Conservation (phyloP, 1,140 invertebrate species). For the Campoletis sonorensis region DNA sequence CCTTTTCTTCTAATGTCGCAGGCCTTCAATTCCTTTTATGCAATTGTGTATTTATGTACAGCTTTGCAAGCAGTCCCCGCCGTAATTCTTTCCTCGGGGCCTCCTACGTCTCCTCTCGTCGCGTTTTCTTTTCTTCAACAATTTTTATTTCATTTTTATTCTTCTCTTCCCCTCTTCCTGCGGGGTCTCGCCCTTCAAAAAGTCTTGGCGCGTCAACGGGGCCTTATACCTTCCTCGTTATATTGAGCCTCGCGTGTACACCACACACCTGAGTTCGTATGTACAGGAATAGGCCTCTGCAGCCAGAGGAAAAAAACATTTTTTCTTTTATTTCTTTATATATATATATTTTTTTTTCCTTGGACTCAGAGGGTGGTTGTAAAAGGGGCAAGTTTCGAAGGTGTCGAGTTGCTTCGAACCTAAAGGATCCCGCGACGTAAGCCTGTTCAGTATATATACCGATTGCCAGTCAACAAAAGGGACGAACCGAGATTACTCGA, state of each 20-base stretch:
- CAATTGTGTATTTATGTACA: conserved; percentile 10
- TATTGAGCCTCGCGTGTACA: conserved; percentile 35
- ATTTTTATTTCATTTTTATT: conserved; percentile 60
- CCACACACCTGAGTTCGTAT: neutral
- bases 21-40: neutral
- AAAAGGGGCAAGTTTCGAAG: conserved; percentile 1
- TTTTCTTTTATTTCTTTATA: neutral
- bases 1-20: conserved; percentile 41
- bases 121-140: conserved; percentile 35
- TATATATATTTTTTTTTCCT: conserved; percentile 36
- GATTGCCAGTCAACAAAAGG: neutral
- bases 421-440: conserved; percentile 16
- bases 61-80: conserved; percentile 4
- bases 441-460: neutral
- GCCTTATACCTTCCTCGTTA: conserved; percentile 29
- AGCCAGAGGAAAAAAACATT: conserved; percentile 16
- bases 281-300: neutral
- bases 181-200: conserved; percentile 51
- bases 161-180: conserved; percentile 17
- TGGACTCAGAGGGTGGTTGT: too few species aligned
- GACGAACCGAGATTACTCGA: neutral
- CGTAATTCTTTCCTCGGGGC: conserved; percentile 50
- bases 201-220: conserved; percentile 46
- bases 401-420: conserved; percentile 47
- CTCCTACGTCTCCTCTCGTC: conserved; percentile 18